A percentile compares a stretch with the other conserved stretches of the same genome.
Conservation (phyloP, 2,888 invertebrate genomes). For the Lasioglossum figueresi region DNA sequence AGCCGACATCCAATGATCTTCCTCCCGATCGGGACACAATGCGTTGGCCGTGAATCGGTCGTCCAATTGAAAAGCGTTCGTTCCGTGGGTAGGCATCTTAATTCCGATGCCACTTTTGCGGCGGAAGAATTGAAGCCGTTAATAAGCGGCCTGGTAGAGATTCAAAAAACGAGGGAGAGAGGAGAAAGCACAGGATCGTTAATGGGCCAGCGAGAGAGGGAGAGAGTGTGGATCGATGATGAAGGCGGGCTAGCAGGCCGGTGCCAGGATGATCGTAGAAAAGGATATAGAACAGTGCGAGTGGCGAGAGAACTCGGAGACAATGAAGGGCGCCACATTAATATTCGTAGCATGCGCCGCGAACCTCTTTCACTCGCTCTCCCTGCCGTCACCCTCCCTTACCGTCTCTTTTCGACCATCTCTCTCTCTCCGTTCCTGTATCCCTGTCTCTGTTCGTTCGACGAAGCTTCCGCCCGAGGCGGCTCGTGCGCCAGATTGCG, state of each 20-base stretch:
- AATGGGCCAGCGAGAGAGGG: not conserved
- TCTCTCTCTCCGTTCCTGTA: slow-evolving; percentile 11
- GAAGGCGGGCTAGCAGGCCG: slow-evolving; percentile 15
- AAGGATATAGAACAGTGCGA: slow-evolving; percentile 60
- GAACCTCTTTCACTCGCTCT: slow-evolving; percentile 32
- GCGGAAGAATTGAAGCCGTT: slow-evolving; percentile 38
- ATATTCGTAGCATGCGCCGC: slow-evolving; percentile 74
- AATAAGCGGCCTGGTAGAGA: slow-evolving; percentile 39
- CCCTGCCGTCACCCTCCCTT: not conserved
- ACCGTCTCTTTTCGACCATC: not conserved
- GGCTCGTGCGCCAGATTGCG: slow-evolving; percentile 77
- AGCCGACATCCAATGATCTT: not conserved
- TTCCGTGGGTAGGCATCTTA: not conserved
- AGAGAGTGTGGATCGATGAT: slow-evolving; percentile 37
- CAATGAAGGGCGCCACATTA: slow-evolving; percentile 77
- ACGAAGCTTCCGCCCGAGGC: slow-evolving; percentile 70
- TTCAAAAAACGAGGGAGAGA: slow-evolving; percentile 17
- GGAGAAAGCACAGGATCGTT: not conserved
- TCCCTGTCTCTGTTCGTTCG: slow-evolving; percentile 21
- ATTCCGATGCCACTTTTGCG: slow-evolving; percentile 33
- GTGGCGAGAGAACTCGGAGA: slow-evolving; percentile 62
- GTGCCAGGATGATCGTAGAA: slow-evolving; percentile 60
- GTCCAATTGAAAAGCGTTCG: slow-evolving; percentile 25
- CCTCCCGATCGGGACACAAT: slow-evolving; percentile 39
- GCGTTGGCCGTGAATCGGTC: slow-evolving; percentile 19